Percentiles rank a stretch among this genome's conserved stretches.
Evolutionary conservation across 2,797 vertebrate genomes (phyloP).

Genomic region (Trachurus trachurus): DNA sequence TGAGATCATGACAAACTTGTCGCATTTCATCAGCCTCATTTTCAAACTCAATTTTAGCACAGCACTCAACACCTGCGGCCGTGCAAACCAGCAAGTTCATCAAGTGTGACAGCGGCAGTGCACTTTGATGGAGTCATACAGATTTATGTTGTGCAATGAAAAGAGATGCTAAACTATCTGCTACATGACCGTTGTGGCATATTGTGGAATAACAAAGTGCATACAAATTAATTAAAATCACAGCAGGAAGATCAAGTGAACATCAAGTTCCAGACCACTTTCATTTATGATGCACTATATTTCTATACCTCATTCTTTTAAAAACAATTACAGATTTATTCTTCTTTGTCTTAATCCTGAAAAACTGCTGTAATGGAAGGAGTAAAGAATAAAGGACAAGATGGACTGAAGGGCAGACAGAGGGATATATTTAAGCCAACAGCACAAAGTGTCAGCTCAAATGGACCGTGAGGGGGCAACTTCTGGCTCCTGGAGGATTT

Average conservation of each 20-base stretch:
- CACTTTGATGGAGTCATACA: slow-evolving; percentile 24
- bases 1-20: slow-evolving; percentile 39
- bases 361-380: background rate
- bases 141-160: background rate
- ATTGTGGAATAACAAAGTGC: background rate
- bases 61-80: slow-evolving; percentile 1
- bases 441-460: slow-evolving; percentile 61
- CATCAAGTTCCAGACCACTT: background rate
- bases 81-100: slow-evolving; percentile 7
- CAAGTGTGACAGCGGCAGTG: background rate
- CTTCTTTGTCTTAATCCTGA: background rate
- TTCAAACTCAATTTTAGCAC: slow-evolving; percentile 7
- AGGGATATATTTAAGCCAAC: slow-evolving; percentile 52
- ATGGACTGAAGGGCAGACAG: slow-evolving; percentile 25
- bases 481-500: slow-evolving; percentile 68
- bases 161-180: slow-evolving; percentile 1
- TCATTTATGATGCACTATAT: background rate
- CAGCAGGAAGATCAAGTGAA: background rate
- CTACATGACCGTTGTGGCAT: background rate
- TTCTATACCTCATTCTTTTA: background rate
- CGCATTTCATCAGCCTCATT: slow-evolving; percentile 26
- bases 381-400: slow-evolving; percentile 34
- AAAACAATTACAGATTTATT: background rate
- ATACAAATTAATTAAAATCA: background rate
- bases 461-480: slow-evolving; percentile 68